Evolutionary conservation across 2,888 invertebrate species (phyloP).

Genomic region (Drosophila paramelanica): DNA sequence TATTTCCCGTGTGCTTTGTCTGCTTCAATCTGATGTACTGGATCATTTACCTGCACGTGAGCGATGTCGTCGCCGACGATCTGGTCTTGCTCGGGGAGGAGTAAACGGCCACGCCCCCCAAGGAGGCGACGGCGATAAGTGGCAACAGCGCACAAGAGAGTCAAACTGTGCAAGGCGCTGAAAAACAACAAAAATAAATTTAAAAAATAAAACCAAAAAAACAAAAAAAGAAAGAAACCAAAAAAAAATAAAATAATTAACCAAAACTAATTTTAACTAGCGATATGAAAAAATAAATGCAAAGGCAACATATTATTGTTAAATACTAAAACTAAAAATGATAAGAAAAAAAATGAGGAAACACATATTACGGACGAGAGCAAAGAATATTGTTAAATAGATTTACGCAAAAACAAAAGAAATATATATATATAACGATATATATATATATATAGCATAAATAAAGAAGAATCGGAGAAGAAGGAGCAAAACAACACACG

Average conservation of each 20-base stretch:
- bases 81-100: slow-evolving; percentile 92
- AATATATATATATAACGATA: neutral
- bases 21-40: slow-evolving; percentile 99
- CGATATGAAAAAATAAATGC: slow-evolving; percentile 56
- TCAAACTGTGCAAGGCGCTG: slow-evolving; percentile 82
- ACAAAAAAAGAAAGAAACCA: slow-evolving; percentile 13
- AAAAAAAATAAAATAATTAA: slow-evolving; percentile 37
- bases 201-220: slow-evolving; percentile 15
- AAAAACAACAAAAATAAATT: slow-evolving; percentile 57
- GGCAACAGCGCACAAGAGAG: slow-evolving; percentile 77
- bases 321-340: slow-evolving; percentile 54
- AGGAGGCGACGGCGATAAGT: slow-evolving; percentile 18
- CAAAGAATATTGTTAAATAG: slow-evolving; percentile 78
- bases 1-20: slow-evolving; percentile 99
- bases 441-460: slow-evolving; percentile 53
- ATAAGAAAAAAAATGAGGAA: slow-evolving; percentile 37
- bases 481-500: slow-evolving; percentile 58
- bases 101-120: slow-evolving; percentile 82
- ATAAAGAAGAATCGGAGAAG: slow-evolving; percentile 23
- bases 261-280: slow-evolving; percentile 78
- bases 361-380: slow-evolving; percentile 73
- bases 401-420: slow-evolving; percentile 52
- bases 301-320: slow-evolving; percentile 74
- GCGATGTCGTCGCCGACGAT: slow-evolving; percentile 97
- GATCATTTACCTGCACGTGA: slow-evolving; percentile 98